Evolutionary conservation across 2,888 invertebrate species (phyloP).

Genomic region (Latheticus oryzae): DNA sequence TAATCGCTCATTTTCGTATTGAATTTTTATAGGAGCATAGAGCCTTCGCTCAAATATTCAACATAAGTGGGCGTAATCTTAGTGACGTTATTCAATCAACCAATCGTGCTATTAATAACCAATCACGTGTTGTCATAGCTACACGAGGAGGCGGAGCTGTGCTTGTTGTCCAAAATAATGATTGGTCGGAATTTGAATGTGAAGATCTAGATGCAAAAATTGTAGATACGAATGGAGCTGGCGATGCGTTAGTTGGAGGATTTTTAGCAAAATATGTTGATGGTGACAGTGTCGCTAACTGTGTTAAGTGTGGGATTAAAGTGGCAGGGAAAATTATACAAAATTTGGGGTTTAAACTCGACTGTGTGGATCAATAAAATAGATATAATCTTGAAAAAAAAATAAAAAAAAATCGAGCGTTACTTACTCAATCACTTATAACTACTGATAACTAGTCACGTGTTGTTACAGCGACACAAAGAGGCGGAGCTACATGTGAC

Average conservation of each 20-base stretch:
- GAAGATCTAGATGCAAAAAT: constrained; percentile 36
- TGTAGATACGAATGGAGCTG: constrained; percentile 54
- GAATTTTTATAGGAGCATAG: constrained; percentile 48
- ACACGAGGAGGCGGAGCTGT: constrained; percentile 51
- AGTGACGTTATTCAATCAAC: constrained; percentile 5
- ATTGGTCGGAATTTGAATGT: constrained; percentile 37
- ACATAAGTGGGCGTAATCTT: constrained; percentile 18
- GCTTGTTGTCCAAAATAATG: constrained; percentile 27
- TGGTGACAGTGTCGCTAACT: constrained; percentile 40
- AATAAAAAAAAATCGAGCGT: background rate
- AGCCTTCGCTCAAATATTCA: constrained; percentile 43
- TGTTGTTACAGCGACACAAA: no score
- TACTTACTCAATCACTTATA: no score
- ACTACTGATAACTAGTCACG: no score
- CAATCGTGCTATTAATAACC: constrained; percentile 5
- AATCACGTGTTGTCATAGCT: constrained; percentile 42
- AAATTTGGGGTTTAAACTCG: constrained; percentile 46
- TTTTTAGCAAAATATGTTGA: constrained; percentile 47
- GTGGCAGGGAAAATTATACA: constrained; percentile 44
- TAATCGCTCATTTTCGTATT: background rate
- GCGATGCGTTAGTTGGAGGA: constrained; percentile 55
- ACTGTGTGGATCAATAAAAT: no score
- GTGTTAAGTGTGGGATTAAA: constrained; percentile 45
- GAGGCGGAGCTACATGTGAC: no score
- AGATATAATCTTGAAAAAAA: background rate